These are phyloP conservation scores for Dyspetes luteomarginatus DNA, from an alignment of 2,888 invertebrate genomes.

Conservation along the genomic window DNA sequence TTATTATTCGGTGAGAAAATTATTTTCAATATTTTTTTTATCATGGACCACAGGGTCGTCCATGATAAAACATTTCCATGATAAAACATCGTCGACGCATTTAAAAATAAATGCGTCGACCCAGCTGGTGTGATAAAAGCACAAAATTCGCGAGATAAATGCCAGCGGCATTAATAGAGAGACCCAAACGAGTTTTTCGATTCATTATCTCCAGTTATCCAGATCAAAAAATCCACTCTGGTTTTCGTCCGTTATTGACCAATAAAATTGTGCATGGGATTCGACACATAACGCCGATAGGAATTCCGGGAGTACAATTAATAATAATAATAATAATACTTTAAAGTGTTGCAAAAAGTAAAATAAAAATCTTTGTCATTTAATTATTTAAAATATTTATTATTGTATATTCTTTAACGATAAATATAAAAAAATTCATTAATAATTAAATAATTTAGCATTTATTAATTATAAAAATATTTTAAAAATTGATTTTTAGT, in stretches of 20 bases:
- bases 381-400: too few relatives aligned
- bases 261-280: not conserved
- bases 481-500: not conserved
- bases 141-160: too few relatives aligned
- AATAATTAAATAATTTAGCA: not conserved
- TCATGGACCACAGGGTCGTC: too few relatives aligned
- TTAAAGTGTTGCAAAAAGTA: not conserved
- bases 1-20: too few relatives aligned
- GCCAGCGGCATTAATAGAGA: too few relatives aligned
- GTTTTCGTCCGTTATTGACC: conserved; percentile 1
- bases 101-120: too few relatives aligned
- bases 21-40: too few relatives aligned
- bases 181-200: conserved; percentile 16
- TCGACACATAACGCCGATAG: not conserved
- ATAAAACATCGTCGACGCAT: too few relatives aligned
- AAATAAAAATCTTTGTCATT: too few relatives aligned
- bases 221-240: not conserved
- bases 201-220: not conserved
- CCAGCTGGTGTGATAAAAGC: too few relatives aligned
- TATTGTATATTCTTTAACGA: too few relatives aligned
- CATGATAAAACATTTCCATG: too few relatives aligned
- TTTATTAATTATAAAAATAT: not conserved
- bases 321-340: not conserved
- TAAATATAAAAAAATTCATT: not conserved
- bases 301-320: not conserved